Base-by-base conservation (phyloP, 2,888 invertebrate genomes). In the Drosophila borborema region DNA sequence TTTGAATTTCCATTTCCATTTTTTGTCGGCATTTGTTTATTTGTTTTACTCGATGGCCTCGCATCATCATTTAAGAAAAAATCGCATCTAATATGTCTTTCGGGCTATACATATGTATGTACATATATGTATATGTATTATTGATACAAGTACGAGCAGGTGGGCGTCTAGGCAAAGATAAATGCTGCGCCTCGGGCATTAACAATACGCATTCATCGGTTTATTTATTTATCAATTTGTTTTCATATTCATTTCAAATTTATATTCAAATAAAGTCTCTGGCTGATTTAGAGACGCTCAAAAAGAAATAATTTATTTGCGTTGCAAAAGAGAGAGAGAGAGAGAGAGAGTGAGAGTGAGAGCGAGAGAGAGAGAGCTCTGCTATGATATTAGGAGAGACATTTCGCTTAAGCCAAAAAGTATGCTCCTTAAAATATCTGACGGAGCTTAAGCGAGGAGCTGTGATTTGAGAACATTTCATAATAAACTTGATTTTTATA, bases 61-160 rank as follows among this genome's bases (percentile, higher is more conserved):
- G 72, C 55, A 58, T 64, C 49, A 67, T 54, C 76, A 73, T 76
- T 72, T 63, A 59, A 69, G 34, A 31, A 67, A 67, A 71, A 72
- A 66, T 61, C 72, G 69, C 65, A 60, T 51, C 18, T 54, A 4
- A 59, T 54, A 73, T 72, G 67, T 60, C 67, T 63, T 60, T 59
- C 20, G 18, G 31, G 60, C n/a, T 34, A 31, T 10, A 3, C 18
- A 18, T 43, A 18, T 20, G 6, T 20, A 12, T 43, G 3, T 43
- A 12, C 2, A 28, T 28, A 20, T 4, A 48, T 4, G 28, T 10
- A 28, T 28, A 23, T 4, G 12, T 49, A 20, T 56, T 45, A 49
- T 68, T 31, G 60, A 36, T 41, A 43, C n/a, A 31, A 45, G 12
- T 23, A 41, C 36, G 36, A 9, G 49, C 31, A 49, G 31, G n/a